phyloP scores from a whole-genome alignment of 2,113 vertebrate species.

The Myotis davidii region DNA sequence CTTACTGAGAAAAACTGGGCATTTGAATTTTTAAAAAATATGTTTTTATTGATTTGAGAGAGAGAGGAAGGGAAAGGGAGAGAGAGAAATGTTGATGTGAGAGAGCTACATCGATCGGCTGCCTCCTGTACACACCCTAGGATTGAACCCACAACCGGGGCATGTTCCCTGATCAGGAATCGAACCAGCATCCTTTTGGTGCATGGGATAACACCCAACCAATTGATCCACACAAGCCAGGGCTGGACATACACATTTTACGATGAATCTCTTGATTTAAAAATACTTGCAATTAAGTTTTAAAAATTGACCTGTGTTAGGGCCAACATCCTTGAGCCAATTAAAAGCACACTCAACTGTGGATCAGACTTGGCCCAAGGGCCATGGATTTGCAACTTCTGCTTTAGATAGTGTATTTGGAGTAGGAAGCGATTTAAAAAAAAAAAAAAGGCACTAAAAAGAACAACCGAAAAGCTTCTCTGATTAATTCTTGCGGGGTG shows the following conservation, averaged over 20 bases:
- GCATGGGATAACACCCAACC: background rate
- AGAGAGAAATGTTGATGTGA: background rate
- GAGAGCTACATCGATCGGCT: background rate
- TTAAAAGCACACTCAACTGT: background rate
- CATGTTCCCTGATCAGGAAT: background rate
- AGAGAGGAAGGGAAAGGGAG: background rate
- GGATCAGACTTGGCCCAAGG: rapidly evolving
- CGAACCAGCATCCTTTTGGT: background rate
- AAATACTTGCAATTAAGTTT: background rate
- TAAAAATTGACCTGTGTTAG: background rate
- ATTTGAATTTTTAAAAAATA: background rate
- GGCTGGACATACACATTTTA: background rate
- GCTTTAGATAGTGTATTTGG: background rate
- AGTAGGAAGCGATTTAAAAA: background rate
- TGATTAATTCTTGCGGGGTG: background rate
- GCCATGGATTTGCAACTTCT: background rate
- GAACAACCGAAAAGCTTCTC: conserved; percentile 11
- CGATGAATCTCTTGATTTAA: background rate
- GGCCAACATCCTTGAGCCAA: background rate
- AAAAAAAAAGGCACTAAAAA: background rate
- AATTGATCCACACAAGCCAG: background rate
- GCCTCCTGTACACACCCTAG: background rate
- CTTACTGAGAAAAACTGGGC: background rate
- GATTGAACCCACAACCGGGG: background rate
- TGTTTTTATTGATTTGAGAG: background rate